Percentiles rank a stretch among this genome's conserved stretches.
Evolutionary conservation across 1,140 invertebrate genomes (phyloP).

Genomic region (Araneus ventricosus): DNA sequence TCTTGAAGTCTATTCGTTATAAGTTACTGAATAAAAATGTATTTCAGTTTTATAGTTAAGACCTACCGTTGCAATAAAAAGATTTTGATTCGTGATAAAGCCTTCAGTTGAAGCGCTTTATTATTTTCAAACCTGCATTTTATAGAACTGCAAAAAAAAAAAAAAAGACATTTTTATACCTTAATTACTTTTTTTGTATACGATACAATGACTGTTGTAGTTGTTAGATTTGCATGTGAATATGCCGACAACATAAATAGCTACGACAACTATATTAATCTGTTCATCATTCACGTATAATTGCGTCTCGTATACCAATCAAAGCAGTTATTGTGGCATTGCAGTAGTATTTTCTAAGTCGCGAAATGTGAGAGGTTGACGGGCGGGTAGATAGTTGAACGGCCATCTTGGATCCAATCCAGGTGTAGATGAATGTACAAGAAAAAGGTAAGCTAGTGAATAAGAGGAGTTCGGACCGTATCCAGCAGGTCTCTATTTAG

Average conservation of each 20-base stretch:
- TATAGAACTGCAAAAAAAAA: neutral
- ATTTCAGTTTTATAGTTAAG: neutral
- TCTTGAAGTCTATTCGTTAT: neutral
- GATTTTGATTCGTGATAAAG: neutral
- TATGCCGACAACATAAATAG: neutral
- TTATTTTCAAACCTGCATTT: neutral
- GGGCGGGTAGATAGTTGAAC: slow-evolving; percentile 51
- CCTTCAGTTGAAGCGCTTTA: neutral
- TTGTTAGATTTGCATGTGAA: slow-evolving; percentile 52
- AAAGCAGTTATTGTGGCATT: slow-evolving; percentile 47
- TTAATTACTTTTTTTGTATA: neutral
- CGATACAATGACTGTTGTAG: slow-evolving; percentile 53
- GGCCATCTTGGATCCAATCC: slow-evolving; percentile 50
- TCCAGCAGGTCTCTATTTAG: slow-evolving; percentile 19
- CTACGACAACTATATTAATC: slow-evolving; percentile 21
- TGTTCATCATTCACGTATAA: neutral
- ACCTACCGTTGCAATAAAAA: neutral
- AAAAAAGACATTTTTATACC: neutral
- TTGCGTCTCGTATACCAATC: slow-evolving; percentile 35
- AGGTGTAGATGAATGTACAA: slow-evolving; percentile 41
- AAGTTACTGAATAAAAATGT: neutral
- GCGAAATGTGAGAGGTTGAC: slow-evolving; percentile 45
- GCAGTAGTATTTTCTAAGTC: slow-evolving; percentile 42
- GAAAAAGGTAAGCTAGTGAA: slow-evolving; percentile 52
- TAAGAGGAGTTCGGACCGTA: slow-evolving; percentile 67